Percentiles rank a stretch among this genome's conserved stretches.
Evolutionary conservation across 2,113 vertebrate species (phyloP).

Genomic region (Catharus fuscescens): DNA sequence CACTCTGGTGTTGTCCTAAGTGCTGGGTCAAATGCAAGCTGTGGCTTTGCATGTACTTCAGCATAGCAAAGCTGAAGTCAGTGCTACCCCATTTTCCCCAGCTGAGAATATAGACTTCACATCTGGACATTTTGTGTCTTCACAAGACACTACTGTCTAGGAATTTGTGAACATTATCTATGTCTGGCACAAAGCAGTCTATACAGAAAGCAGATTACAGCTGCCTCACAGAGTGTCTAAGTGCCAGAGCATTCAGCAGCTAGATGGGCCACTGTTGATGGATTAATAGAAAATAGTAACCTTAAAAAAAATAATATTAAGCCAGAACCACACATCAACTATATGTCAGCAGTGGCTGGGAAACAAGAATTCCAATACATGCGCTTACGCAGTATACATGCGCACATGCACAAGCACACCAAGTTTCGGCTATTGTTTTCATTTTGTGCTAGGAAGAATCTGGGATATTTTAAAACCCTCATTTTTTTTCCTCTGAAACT

Average conservation of each 20-base stretch:
- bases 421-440: neutral
- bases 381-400: rapidly evolving
- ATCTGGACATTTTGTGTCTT: neutral
- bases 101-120: neutral
- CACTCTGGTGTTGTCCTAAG: neutral
- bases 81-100: neutral
- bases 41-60: neutral
- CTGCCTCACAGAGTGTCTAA: neutral
- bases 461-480: neutral
- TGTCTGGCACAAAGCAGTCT: neutral
- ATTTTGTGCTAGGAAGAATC: neutral
- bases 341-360: neutral
- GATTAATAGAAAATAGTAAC: neutral
- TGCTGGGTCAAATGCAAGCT: neutral
- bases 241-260: neutral
- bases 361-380: neutral
- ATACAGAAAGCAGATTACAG: neutral
- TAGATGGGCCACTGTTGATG: neutral
- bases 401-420: neutral
- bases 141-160: neutral
- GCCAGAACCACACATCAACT: neutral
- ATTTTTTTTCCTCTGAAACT: neutral
- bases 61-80: neutral
- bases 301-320: neutral
- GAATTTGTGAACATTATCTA: neutral